Percentiles rank a stretch among this genome's conserved stretches.
Conservation (phyloP, 2,888 invertebrate genomes). For the Parnassius smintheus region DNA sequence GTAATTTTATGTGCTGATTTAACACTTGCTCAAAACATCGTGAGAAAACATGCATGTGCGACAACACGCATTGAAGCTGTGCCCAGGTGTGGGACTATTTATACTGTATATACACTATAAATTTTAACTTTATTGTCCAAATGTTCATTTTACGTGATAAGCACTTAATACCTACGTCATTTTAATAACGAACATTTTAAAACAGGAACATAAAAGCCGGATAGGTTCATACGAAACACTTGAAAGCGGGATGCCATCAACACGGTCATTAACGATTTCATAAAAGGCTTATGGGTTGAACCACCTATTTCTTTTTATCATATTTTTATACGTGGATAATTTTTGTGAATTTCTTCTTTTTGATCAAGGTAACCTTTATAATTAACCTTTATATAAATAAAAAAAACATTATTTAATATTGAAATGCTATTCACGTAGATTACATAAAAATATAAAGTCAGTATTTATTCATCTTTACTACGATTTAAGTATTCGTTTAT, state of each 20-base stretch:
- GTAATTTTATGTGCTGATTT: no score
- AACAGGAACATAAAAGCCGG: slow-evolving; percentile 41
- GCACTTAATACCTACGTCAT: slow-evolving; percentile 5
- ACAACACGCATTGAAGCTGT: no score
- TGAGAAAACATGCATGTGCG: no score
- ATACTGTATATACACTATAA: no score
- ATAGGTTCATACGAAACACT: slow-evolving; percentile 50
- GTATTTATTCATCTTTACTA: no score
- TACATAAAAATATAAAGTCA: no score
- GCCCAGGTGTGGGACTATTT: no score
- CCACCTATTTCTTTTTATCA: slow-evolving; percentile 63
- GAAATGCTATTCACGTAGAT: no score
- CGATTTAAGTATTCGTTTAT: no score
- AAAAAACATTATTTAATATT: no score
- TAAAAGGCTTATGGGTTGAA: slow-evolving; percentile 70
- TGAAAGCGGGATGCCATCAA: slow-evolving; percentile 59
- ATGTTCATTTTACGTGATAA: neutral
- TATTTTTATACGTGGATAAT: slow-evolving; percentile 65
- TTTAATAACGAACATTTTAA: slow-evolving; percentile 26
- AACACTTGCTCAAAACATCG: no score
- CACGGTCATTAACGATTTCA: slow-evolving; percentile 73
- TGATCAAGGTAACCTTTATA: slow-evolving; percentile 42
- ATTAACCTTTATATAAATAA: neutral
- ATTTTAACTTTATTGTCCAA: no score
- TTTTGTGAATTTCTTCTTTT: slow-evolving; percentile 61